A percentile compares a stretch with the other conserved stretches of the same genome.
Evolutionary conservation across 2,888 invertebrate species (phyloP).

Genomic region (Aleiodes leptofemur): DNA sequence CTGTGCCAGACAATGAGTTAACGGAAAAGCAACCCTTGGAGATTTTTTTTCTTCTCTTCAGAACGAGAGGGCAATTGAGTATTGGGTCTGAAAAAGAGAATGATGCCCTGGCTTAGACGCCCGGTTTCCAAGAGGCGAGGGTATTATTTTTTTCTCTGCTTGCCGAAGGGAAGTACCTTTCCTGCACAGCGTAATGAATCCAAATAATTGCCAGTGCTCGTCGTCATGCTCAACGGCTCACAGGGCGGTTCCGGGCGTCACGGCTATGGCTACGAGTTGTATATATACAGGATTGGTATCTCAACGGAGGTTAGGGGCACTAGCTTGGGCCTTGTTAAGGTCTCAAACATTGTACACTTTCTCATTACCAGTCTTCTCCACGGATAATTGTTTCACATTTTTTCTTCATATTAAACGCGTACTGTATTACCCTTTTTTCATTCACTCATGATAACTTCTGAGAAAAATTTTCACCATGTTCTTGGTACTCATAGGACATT

Average conservation of each 20-base stretch:
- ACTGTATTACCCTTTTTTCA: not conserved
- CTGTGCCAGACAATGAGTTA: conserved; percentile 5
- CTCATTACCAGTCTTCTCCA: conserved; percentile 22
- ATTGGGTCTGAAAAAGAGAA: conserved; percentile 17
- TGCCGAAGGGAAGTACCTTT: conserved; percentile 67
- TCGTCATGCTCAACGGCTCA: conserved; percentile 60
- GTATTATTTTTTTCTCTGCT: conserved; percentile 33
- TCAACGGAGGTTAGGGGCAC: conserved; percentile 21
- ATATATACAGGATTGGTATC: conserved; percentile 43
- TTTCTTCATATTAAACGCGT: not conserved
- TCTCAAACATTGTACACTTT: conserved; percentile 3
- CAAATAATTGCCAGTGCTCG: conserved; percentile 63
- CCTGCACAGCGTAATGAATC: conserved; percentile 55
- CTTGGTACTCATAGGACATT: not conserved
- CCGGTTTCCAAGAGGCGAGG: conserved; percentile 13
- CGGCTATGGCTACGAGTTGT: conserved; percentile 43
- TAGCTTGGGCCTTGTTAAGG: conserved; percentile 23
- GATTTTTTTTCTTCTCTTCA: not conserved
- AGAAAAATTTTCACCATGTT: not conserved
- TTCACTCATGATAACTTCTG: not conserved
- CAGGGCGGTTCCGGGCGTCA: conserved; percentile 55
- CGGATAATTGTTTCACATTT: conserved; percentile 14
- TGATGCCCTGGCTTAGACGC: not conserved
- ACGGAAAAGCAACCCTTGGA: conserved; percentile 23
- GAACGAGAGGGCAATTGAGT: conserved; percentile 14